Base-by-base conservation (phyloP, 53 echinoderm and acorn worm genomes). In the Stichopus horrens region DNA sequence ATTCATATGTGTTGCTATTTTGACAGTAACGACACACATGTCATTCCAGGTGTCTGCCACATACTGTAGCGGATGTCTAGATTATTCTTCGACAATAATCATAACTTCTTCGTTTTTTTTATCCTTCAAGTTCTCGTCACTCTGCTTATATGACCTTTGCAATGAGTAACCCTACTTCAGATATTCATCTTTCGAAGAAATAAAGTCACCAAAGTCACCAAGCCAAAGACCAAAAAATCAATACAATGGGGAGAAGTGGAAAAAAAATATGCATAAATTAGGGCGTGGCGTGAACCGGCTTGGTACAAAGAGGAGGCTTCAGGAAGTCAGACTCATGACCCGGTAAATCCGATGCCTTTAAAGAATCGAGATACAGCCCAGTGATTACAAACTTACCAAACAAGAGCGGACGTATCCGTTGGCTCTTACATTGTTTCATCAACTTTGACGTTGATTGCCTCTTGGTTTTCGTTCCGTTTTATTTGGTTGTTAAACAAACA, bases 401-500 rank as follows among this genome's bases (percentile, higher is more conserved):
- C 79, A 55, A 18, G 54, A 55, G 2, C 57, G 19, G 58, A 57
- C 81, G n/a, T 18, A 81, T 81, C 81, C 81, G 81, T 81, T 81
- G 14, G 11, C 57, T 53, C 81, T 81, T 57, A 14, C 81, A 81
- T 81, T 81, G 81, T 81, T 81, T 81, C 81, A 81, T 81, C 81
- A 81, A 81, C 81, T 81, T n/a, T 11, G 21, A 55, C 6, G 56
- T 81, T 57, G 56, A 53, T 21, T n/a, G 14, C 13, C 57, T 57
- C 57, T 81, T 57, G 18, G 55, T 81, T 81, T 81, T 81, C 21
- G 81, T 81, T 81, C 58, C 81, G 13, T 63, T 81, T 81, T 81
- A 57, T 81, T 81, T 81, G 81, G 81, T 81, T 81, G 81, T 81
- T 56, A 81, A 81, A 81, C 81, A 81, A 81, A 81, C 81, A 81